Evolutionary conservation across 2,888 invertebrate genomes (phyloP).

Genomic region (Amitus sp.): DNA sequence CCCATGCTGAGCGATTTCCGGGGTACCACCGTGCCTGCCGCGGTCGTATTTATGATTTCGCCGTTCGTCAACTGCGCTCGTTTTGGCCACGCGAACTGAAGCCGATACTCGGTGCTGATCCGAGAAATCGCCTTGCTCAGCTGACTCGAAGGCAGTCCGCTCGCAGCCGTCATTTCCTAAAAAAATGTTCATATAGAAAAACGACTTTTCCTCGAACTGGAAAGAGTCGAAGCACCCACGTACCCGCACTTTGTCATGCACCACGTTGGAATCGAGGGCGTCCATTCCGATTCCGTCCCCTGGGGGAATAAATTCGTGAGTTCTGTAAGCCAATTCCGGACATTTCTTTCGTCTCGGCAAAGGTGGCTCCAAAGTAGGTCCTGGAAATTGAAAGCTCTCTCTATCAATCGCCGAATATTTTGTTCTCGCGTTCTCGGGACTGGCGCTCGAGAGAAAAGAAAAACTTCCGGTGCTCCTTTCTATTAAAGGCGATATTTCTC

Average conservation of each 20-base stretch:
- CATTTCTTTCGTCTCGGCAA: conserved; percentile 90
- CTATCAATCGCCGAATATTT: no score
- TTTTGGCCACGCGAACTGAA: conserved; percentile 90
- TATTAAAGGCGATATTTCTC: no score
- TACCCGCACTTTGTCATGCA: conserved; percentile 75
- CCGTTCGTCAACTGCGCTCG: conserved; percentile 69
- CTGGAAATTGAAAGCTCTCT: conserved; percentile 50
- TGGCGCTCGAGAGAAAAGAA: no score
- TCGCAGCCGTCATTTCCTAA: conserved; percentile 58
- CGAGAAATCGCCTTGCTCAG: conserved; percentile 77
- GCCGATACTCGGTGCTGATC: conserved; percentile 86
- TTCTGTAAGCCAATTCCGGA: conserved; percentile 87
- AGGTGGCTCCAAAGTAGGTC: conserved; percentile 79
- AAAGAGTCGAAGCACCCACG: not conserved
- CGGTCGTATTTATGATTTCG: conserved; percentile 66
- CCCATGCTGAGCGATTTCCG: conserved; percentile 90
- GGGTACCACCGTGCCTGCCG: conserved; percentile 69
- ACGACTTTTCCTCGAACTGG: not conserved
- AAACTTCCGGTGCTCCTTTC: no score
- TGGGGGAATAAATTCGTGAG: conserved; percentile 80
- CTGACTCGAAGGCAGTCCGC: conserved; percentile 69
- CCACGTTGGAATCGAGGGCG: conserved; percentile 70
- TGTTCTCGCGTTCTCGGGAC: no score
- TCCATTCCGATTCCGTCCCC: conserved; percentile 71
- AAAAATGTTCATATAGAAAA: not conserved